Percentiles rank a stretch among this genome's conserved stretches.
Conservation (phyloP, 2,797 vertebrate species). For the Phataginus tetradactyla region DNA sequence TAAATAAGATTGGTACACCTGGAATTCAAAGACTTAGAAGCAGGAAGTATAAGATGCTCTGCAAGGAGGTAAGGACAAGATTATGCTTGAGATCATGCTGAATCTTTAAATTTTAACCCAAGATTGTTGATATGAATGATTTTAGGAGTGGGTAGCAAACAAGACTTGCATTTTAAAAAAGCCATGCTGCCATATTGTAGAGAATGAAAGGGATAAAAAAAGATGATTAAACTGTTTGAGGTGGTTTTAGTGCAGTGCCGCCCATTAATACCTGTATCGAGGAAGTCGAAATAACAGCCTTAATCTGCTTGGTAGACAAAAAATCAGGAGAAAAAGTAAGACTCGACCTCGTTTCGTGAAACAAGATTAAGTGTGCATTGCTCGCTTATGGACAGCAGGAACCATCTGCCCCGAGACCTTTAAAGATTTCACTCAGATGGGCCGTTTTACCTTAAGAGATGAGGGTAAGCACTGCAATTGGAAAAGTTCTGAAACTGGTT, state of each 20-base stretch:
- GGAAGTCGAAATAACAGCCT: slow-evolving; percentile 84
- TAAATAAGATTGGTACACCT: not conserved
- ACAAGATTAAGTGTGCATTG: slow-evolving; percentile 99
- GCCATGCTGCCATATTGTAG: not conserved
- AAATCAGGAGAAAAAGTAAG: slow-evolving; percentile 98
- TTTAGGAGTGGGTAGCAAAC: not conserved
- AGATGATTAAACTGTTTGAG: not conserved
- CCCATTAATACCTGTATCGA: no score
- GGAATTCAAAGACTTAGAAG: not conserved
- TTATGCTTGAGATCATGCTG: not conserved
- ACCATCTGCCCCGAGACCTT: slow-evolving; percentile 99
- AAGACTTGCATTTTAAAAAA: not conserved
- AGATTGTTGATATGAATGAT: not conserved
- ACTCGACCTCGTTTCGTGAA: slow-evolving; percentile 98
- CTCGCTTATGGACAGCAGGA: slow-evolving; percentile 96
- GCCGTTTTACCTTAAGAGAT: slow-evolving; percentile 97
- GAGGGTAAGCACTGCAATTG: slow-evolving; percentile 99
- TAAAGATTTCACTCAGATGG: slow-evolving; percentile 99
- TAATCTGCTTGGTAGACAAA: slow-evolving; percentile 99
- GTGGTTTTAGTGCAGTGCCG: not conserved
- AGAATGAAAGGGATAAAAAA: not conserved
- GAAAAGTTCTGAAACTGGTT: slow-evolving; percentile 99
- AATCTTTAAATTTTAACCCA: not conserved
- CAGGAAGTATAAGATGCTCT: not conserved
- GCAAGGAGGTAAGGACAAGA: not conserved